Conservation (phyloP, 2,113 vertebrate genomes). For the Pseudorhombus dupliciocellatus region DNA sequence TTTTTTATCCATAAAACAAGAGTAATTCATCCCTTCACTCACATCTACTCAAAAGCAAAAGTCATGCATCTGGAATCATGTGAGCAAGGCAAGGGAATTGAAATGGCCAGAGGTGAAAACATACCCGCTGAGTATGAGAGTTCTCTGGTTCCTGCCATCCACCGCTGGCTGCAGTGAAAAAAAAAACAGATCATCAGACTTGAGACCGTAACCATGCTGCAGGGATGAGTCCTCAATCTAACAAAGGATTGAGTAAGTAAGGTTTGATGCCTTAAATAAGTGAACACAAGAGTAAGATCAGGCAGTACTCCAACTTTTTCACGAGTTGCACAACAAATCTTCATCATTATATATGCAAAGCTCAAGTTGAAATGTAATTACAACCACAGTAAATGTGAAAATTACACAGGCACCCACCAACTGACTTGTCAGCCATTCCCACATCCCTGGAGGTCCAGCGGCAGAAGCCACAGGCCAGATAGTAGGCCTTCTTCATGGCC, state of each 20-base stretch:
- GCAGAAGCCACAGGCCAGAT: conserved; percentile 97
- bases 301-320: neutral
- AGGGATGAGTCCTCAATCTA: neutral
- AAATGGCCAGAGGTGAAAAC: conserved; percentile 52
- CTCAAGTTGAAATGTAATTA: neutral
- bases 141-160: conserved; percentile 99
- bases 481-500: conserved; percentile 98
- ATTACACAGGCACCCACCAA: conserved; percentile 83
- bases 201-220: neutral
- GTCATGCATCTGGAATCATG: conserved; percentile 51
- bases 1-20: neutral
- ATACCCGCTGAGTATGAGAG: conserved; percentile 90
- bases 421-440: conserved; percentile 98
- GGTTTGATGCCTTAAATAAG: too few relatives aligned
- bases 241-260: too few relatives aligned
- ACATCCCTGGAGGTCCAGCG: conserved; percentile 98
- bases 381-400: neutral
- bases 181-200: neutral
- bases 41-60: conserved; percentile 24
- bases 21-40: neutral
- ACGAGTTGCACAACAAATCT: neutral
- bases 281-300: neutral
- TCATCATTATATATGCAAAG: neutral
- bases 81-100: conserved; percentile 52
- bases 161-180: conserved; percentile 88